These are phyloP conservation scores for Varroa destructor DNA, from an alignment of 1,140 invertebrate species.

Conservation along the genomic window DNA sequence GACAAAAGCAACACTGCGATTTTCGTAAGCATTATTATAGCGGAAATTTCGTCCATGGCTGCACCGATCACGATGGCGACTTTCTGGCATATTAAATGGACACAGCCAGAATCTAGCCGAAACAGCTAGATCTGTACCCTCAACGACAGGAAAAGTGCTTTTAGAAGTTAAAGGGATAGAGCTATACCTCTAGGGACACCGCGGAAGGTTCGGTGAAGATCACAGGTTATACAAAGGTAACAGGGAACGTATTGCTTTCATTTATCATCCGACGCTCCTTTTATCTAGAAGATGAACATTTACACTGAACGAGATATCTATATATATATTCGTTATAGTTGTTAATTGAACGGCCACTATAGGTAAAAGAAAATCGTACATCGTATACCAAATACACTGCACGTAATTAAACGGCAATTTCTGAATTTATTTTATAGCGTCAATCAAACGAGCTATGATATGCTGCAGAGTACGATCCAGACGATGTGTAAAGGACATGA, in stretches of 20 bases:
- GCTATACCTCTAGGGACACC: not conserved
- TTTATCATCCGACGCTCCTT: no score
- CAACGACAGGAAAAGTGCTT: not conserved
- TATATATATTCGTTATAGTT: not conserved
- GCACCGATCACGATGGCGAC: not conserved
- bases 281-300: not conserved
- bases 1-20: no score
- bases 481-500: not conserved
- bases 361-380: no score
- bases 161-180: not conserved
- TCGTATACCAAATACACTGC: not conserved
- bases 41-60: constrained; percentile 1
- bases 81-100: constrained; percentile 1
- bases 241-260: not conserved
- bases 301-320: not conserved
- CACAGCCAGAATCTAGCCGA: not conserved
- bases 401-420: no score
- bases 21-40: not conserved
- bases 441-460: no score
- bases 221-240: constrained; percentile 9
- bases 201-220: not conserved
- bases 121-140: not conserved
- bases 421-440: no score
- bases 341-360: not conserved
- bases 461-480: not conserved